Evolutionary conservation across 1,140 invertebrate species (phyloP), one percentile per base, ranked within the genome.

Genomic region (Ceratina japonica): DNA sequence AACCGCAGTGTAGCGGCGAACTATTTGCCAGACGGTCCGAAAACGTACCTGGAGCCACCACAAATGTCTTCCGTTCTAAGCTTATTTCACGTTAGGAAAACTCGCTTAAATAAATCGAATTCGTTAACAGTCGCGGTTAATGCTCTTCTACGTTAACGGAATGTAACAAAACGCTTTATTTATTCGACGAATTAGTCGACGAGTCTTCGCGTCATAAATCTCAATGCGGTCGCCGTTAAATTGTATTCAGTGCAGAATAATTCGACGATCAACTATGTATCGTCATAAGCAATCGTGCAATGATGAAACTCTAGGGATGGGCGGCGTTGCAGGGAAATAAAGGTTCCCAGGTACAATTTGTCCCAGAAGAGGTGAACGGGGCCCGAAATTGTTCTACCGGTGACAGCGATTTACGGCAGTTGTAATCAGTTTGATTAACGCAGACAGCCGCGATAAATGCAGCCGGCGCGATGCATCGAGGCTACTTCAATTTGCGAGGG

Each of bases 351-450:
- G 75, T 62, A 78, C 75, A 78, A 78, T 78, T 78, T 78, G 75
- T 78, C 69, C 69, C 75, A 63, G 75, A 78, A 78, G 75, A 78
- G 75, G 75, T 64, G 75, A 78, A 78, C 69, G 27, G 75, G 69
- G 24, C 62, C 75, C 75, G 75, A 78, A 78, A 78, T 78, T 78
- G 75, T 78, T 64, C 75, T 59, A 37, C 59, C 69, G 51, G 49
- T 72, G 75, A 71, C 75, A 71, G 68, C 61, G 59, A 78, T 78
- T 78, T 78, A 78, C 75, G 51, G 59, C 24, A 78, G 75, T 78
- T 78, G 75, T 78, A 78, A 78, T 78, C 75, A 78, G 75, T 78
- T 78, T 78, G 75, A 78, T 78, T 72, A 78, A 78, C 69, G 69
- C 75, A 78, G 75, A 78, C 75, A 78, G 75, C 51, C 59, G 75